phyloP scores from a whole-genome alignment of 2,797 vertebrate species.

The Chaetophractus vellerosus region DNA sequence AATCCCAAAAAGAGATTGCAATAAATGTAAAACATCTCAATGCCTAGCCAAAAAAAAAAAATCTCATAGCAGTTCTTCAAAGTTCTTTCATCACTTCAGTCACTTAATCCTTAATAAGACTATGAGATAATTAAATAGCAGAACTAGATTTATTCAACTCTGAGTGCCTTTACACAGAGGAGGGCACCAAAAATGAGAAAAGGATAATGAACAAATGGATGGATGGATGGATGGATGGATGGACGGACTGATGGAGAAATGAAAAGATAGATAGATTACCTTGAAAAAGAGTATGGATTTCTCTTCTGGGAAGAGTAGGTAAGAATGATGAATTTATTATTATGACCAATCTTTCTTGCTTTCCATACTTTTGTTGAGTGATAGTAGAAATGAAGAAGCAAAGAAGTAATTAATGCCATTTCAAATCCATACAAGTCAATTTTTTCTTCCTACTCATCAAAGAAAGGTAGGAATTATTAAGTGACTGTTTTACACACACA shows the following conservation, averaged over 20 bases:
- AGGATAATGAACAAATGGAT: background rate
- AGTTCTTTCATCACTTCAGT: background rate
- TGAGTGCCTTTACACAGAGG: background rate
- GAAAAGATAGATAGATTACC: background rate
- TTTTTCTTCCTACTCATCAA: background rate
- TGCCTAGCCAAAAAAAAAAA: background rate
- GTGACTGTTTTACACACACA: background rate
- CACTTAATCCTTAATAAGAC: no score
- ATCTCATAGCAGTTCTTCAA: background rate
- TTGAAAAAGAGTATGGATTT: background rate
- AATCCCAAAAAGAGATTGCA: background rate
- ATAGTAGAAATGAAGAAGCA: no score
- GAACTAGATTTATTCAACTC: background rate
- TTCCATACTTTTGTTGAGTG: background rate
- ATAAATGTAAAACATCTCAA: background rate
- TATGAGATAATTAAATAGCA: background rate
- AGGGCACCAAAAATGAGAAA: background rate
- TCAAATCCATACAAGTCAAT: background rate
- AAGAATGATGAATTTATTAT: background rate
- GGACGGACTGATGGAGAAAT: background rate
- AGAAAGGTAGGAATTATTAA: background rate
- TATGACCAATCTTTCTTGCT: background rate
- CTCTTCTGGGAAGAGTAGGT: background rate
- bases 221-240: background rate
- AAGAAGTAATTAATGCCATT: accelerated